A percentile compares a stretch with the other conserved stretches of the same genome.
Conservation (phyloP, 2,888 invertebrate genomes). For the Xylophagus ater region DNA sequence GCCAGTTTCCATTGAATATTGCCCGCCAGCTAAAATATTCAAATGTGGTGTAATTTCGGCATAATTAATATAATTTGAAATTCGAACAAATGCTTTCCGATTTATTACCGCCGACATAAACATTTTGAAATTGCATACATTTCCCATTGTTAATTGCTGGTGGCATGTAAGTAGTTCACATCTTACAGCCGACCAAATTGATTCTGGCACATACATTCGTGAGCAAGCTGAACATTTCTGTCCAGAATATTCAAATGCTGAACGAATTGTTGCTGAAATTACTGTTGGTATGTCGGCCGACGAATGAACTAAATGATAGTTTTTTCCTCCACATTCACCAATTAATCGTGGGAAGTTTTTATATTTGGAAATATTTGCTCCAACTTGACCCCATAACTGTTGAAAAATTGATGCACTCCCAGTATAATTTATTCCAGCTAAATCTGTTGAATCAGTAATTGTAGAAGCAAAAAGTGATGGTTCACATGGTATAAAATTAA, state of each 20-base stretch:
- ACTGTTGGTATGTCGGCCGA: conserved; percentile 75
- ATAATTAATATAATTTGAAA: conserved; percentile 72
- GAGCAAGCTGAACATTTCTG: conserved; percentile 99
- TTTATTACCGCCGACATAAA: conserved; percentile 96
- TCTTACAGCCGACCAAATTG: conserved; percentile 53
- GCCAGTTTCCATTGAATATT: conserved; percentile 65
- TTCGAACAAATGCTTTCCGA: conserved; percentile 74
- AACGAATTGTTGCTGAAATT: conserved; percentile 69
- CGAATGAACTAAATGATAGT: conserved; percentile 92
- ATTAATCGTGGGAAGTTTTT: conserved; percentile 83
- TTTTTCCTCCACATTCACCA: conserved; percentile 96
- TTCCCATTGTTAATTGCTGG: conserved; percentile 61
- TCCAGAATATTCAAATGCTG: conserved; percentile 91
- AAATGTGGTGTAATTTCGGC: conserved; percentile 61
- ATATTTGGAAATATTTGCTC: conserved; percentile 68
- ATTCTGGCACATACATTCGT: conserved; percentile 84
- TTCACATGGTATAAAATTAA: conserved; percentile 90
- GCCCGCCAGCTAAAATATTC: conserved; percentile 78
- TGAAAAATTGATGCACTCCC: conserved; percentile 92
- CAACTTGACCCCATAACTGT: conserved; percentile 81
- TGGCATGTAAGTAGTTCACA: background rate
- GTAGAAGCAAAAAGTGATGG: conserved; percentile 85
- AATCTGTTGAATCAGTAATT: conserved; percentile 65
- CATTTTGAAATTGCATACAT: conserved; percentile 62
- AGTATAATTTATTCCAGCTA: conserved; percentile 94